Conservation (phyloP, 2,888 invertebrate genomes). For the Zhuqinia jingwanae region DNA sequence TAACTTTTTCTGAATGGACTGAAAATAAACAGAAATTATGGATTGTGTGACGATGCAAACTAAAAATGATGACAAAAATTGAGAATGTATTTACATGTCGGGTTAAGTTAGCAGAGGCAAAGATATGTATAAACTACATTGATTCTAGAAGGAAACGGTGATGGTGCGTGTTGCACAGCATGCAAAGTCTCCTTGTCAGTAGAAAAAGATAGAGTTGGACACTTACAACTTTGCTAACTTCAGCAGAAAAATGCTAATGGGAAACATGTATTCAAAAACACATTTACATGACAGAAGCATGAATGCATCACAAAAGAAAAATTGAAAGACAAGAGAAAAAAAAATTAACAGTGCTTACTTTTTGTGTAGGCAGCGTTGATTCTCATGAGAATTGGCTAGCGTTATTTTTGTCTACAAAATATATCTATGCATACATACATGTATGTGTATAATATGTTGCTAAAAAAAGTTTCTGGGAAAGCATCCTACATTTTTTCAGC, state of each 20-base stretch:
- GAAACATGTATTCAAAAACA: slow-evolving; percentile 3
- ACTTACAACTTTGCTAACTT: not conserved
- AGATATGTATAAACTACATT: too few relatives aligned
- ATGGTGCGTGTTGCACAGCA: too few relatives aligned
- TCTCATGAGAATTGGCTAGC: not conserved
- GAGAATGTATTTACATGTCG: too few relatives aligned
- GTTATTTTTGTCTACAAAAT: not conserved
- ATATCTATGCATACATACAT: not conserved
- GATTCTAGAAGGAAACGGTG: too few relatives aligned
- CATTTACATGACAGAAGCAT: slow-evolving; percentile 39
- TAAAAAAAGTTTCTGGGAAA: too few relatives aligned
- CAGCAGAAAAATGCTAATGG: slow-evolving; percentile 19
- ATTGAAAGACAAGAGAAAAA: slow-evolving; percentile 31
- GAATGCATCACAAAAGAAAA: not conserved
- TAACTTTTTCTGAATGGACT: too few relatives aligned
- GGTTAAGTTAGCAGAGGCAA: too few relatives aligned
- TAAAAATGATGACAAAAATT: too few relatives aligned
- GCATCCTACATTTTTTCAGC: too few relatives aligned
- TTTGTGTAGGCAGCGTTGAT: not conserved
- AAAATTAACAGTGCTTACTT: slow-evolving; percentile 14
- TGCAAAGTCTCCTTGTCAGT: slow-evolving; percentile 4
- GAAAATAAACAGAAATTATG: too few relatives aligned
- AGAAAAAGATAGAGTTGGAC: not conserved
- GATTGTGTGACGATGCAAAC: too few relatives aligned
- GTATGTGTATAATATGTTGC: not conserved